These are phyloP conservation scores for Pipistrellus pipistrellus DNA, from an alignment of 2,797 vertebrate species.

Conservation along the genomic window DNA sequence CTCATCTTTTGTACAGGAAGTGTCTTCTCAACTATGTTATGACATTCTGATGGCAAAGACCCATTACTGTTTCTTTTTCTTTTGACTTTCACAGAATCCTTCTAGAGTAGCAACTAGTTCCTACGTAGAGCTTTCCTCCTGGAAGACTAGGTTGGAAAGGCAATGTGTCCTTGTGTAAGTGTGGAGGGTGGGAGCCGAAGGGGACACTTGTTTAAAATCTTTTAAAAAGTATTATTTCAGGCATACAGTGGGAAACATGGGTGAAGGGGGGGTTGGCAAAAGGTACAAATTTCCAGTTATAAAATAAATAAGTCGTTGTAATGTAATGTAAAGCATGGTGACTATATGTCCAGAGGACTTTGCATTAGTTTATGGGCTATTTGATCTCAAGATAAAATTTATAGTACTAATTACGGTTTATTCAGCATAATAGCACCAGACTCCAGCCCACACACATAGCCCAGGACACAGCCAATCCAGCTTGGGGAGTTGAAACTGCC, in stretches of 20 bases:
- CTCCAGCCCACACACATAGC: background rate
- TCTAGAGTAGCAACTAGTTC: background rate
- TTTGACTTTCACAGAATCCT: background rate
- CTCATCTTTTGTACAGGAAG: background rate
- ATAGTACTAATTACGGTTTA: slow-evolving; percentile 52
- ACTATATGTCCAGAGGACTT: background rate
- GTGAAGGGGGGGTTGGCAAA: background rate
- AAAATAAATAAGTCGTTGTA: background rate
- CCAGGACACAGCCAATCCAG: background rate
- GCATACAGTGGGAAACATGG: background rate
- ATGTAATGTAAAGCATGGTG: background rate
- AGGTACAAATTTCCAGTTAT: background rate
- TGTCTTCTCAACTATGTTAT: background rate
- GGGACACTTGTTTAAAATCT: background rate
- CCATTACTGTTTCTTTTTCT: background rate
- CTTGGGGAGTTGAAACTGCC: background rate
- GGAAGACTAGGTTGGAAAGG: background rate
- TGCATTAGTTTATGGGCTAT: slow-evolving; percentile 15
- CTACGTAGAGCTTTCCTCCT: background rate
- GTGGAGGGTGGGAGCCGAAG: background rate
- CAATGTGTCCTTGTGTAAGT: background rate
- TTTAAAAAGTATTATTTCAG: background rate
- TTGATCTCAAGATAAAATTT: slow-evolving; percentile 26
- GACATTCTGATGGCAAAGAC: background rate
- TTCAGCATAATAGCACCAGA: background rate